phyloP scores from a whole-genome alignment of 2,797 vertebrate genomes.

The Diglossa cyanea region DNA sequence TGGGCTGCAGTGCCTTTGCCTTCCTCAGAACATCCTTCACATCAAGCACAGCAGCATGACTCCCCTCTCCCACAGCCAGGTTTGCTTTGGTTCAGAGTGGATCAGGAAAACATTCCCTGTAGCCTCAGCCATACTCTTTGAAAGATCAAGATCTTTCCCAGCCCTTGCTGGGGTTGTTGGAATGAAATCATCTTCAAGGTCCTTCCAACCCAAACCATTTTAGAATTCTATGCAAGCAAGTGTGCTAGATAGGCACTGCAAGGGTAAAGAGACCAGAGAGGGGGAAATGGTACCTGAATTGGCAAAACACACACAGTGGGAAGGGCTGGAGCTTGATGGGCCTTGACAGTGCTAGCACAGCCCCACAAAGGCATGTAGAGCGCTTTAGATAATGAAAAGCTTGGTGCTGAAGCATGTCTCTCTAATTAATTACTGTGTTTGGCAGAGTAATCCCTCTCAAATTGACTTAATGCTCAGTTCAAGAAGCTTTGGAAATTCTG shows the following conservation, averaged over 20 bases:
- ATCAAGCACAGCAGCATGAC: not conserved
- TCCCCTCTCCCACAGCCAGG: not conserved
- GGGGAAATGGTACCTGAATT: not conserved
- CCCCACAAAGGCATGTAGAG: accelerated
- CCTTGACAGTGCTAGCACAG: not conserved
- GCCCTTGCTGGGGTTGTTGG: not conserved
- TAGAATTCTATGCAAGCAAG: not conserved
- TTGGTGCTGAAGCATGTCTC: not conserved
- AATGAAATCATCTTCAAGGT: not conserved
- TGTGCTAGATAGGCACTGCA: not conserved
- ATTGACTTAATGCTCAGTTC: not conserved
- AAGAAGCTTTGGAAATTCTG: not conserved
- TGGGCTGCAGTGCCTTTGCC: not conserved
- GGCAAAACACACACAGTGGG: not conserved
- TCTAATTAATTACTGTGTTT: conserved; percentile 17
- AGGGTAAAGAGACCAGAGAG: not conserved
- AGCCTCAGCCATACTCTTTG: not conserved
- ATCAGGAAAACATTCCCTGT: not conserved
- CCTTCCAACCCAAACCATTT: not conserved
- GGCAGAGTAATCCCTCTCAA: not conserved
- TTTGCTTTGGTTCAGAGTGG: not conserved
- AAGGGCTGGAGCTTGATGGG: not conserved
- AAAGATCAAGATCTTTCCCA: not conserved
- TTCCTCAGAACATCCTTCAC: not conserved
- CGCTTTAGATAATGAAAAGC: not conserved